Evolutionary conservation across 2,888 invertebrate genomes (phyloP).

Genomic region (Drosophila suboccidentalis): DNA sequence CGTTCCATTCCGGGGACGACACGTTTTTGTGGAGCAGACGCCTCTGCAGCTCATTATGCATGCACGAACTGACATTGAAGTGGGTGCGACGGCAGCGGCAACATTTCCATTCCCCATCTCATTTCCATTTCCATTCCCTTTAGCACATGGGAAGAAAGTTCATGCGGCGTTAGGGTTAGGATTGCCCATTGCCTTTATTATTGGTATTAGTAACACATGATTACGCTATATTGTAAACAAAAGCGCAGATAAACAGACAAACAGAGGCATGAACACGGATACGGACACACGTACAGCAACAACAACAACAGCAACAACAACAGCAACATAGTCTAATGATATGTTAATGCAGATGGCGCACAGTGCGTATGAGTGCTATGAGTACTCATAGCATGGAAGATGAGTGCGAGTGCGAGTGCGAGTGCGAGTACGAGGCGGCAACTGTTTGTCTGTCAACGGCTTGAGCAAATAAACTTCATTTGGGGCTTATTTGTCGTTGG

Average conservation of each 20-base stretch:
- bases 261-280: conserved; percentile 34
- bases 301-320: not conserved
- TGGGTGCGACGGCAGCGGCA: conserved; percentile 61
- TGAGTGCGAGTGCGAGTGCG: conserved; percentile 9
- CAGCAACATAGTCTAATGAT: conserved; percentile 57
- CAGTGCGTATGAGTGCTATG: conserved; percentile 73
- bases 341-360: conserved; percentile 78
- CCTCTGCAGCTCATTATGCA: conserved; percentile 70
- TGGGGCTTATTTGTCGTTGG: conserved; percentile 57
- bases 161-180: conserved; percentile 67
- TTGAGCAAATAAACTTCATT: conserved; percentile 71
- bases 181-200: conserved; percentile 74
- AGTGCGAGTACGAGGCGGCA: conserved; percentile 36
- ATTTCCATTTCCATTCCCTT: not conserved
- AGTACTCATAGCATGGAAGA: conserved; percentile 1
- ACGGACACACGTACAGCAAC: conserved; percentile 15
- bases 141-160: conserved; percentile 35
- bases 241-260: conserved; percentile 69
- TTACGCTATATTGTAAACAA: conserved; percentile 79
- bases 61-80: conserved; percentile 78
- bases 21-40: conserved; percentile 29
- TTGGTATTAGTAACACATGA: conserved; percentile 81
- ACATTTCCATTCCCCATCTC: not conserved
- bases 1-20: conserved; percentile 47
- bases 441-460: conserved; percentile 79